phyloP scores from a whole-genome alignment of 2,113 vertebrate genomes.

The Pluvialis apricaria region DNA sequence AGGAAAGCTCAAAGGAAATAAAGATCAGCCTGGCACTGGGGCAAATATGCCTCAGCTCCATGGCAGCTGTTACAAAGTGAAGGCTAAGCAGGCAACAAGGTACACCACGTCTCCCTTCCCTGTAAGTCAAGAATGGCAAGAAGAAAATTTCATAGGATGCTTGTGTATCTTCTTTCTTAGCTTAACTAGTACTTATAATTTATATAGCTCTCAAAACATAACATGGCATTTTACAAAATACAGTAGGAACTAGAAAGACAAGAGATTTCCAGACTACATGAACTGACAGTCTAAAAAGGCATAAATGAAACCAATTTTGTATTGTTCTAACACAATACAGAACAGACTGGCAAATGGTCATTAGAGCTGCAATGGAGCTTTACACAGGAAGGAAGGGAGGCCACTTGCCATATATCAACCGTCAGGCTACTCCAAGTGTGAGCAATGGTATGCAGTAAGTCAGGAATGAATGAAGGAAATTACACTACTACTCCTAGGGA shows the following conservation, averaged over 20 bases:
- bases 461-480: conserved; percentile 13
- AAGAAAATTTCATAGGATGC: background rate
- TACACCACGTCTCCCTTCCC: background rate
- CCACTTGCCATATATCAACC: background rate
- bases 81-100: background rate
- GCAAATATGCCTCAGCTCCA: background rate
- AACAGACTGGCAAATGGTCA: background rate
- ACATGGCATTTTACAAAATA: background rate
- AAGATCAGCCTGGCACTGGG: background rate
- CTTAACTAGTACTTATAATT: background rate
- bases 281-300: background rate
- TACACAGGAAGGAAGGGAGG: background rate
- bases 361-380: background rate
- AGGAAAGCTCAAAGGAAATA: background rate
- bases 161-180: background rate
- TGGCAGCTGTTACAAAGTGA: background rate
- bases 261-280: background rate
- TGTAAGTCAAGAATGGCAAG: background rate
- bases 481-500: background rate
- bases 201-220: background rate
- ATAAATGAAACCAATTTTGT: background rate
- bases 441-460: background rate
- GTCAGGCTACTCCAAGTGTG: background rate
- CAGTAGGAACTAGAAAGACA: background rate
- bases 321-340: background rate